Evolutionary conservation across 2,888 invertebrate species (phyloP).

Genomic region (Linhomoeus sp.): DNA sequence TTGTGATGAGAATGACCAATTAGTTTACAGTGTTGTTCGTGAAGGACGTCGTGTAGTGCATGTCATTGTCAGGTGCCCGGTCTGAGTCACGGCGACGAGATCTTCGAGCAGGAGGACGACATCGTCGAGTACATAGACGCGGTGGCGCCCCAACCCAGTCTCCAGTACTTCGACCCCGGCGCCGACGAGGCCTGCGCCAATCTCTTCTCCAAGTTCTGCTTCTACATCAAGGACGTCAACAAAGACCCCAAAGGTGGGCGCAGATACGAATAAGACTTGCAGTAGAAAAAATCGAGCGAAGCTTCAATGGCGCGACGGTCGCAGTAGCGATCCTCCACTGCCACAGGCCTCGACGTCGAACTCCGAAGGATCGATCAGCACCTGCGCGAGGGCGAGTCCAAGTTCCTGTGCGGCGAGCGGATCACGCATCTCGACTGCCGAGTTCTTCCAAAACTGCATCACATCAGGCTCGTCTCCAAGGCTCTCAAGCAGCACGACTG

Average conservation of each 20-base stretch:
- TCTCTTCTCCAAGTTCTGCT: conserved; percentile 37
- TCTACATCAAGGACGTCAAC: conserved; percentile 36
- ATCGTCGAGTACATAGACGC: conserved; percentile 32
- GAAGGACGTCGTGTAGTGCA: no score
- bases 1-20: background rate
- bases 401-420: conserved; percentile 31
- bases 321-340: no score
- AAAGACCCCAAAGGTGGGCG: conserved; percentile 26
- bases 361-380: conserved; percentile 31
- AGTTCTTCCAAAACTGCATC: conserved; percentile 37
- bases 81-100: conserved; percentile 20
- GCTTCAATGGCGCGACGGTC: no score
- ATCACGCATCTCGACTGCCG: conserved; percentile 36
- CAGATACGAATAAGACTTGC: no score
- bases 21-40: background rate
- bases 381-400: conserved; percentile 19
- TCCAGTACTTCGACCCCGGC: conserved; percentile 29
- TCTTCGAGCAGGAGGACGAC: conserved; percentile 34
- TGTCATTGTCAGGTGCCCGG: conserved; percentile 26
- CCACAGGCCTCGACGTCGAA: conserved; percentile 28
- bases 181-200: conserved; percentile 33
- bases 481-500: conserved; percentile 24
- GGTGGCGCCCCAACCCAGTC: conserved; percentile 17
- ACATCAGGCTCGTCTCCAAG: conserved; percentile 34
- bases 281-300: no score